These are phyloP conservation scores for Tichodroma muraria DNA, from an alignment of 2,113 vertebrate genomes.

Conservation along the genomic window DNA sequence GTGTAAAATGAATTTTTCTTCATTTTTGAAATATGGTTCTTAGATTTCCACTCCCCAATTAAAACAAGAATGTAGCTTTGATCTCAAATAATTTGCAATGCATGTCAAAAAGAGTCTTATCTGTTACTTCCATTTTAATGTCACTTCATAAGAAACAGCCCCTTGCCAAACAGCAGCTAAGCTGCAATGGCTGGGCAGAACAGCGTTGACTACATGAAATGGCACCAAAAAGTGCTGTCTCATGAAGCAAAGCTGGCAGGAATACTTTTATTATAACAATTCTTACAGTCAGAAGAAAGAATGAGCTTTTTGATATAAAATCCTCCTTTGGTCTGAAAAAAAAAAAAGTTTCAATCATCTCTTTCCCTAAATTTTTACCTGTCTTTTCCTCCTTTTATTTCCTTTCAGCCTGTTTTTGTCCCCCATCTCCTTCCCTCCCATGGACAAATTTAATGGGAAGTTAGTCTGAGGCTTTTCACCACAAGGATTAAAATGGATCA, in stretches of 20 bases:
- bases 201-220: neutral
- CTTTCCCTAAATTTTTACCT: neutral
- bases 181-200: neutral
- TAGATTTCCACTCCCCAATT: neutral
- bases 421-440: neutral
- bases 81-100: constrained; percentile 3
- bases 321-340: neutral
- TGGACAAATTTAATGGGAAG: neutral
- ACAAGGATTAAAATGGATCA: neutral
- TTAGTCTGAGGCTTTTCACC: neutral
- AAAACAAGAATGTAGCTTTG: neutral
- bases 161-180: neutral
- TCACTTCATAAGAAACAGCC: neutral
- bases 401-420: neutral
- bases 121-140: neutral
- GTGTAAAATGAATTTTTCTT: neutral
- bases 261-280: neutral
- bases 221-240: constrained; percentile 3
- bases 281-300: neutral
- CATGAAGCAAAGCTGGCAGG: neutral
- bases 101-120: neutral
- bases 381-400: neutral
- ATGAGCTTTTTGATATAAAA: neutral
- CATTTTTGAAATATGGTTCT: neutral
- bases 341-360: neutral